Base-by-base conservation (phyloP, 2,797 vertebrate species). In the Tiaroga cobitis region DNA sequence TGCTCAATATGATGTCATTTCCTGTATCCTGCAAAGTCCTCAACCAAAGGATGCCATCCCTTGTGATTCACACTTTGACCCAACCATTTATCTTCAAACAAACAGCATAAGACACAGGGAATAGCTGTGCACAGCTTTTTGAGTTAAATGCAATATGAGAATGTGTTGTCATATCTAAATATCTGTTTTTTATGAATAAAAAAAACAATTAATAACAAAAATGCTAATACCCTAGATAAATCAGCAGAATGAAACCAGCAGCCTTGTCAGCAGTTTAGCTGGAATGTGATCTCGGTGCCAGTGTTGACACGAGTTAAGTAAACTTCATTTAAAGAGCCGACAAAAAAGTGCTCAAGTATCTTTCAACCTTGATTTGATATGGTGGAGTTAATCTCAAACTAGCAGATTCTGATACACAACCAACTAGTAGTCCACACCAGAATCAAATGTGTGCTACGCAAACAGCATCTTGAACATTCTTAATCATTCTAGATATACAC, bases 341-440 rank as follows among this genome's bases (percentile, higher is more conserved):
- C 34, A 54, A 63, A 85, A 85, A 70, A 68, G 46, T n/a, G 15
- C 34, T 59, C 18, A 3, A 73, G 56, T 51, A 83, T 79, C 74
- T 87, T 68, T 26, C 80, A 78, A 78, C 46, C 76, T 56, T 26
- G 37, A 51, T 80, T 78, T 74, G 75, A 85, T 86, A 68, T 69
- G 34, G 43, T 79, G 54, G 59, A 68, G 82, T 81, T 88, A 82
- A 84, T 87, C 46, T 90, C 75, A 86, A 82, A 68, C 85, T 41
- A 46, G 51, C 49, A 85, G 54, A 32, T 29, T 72, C 37, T 73
- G 19, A 51, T 19, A 29, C 13, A 8, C 46, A 54, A 21, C 18
- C 46, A 73, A 59, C 78, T 41, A 81, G 63, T 10, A 21, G 21
- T n/a, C 16, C 67, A 56, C 24, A 34, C 21, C 19, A 51, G 37